Percentiles rank a stretch among this genome's conserved stretches.
These are phyloP conservation scores for Zootoca vivipara DNA, from an alignment of 2,113 vertebrate genomes.

Conservation along the genomic window DNA sequence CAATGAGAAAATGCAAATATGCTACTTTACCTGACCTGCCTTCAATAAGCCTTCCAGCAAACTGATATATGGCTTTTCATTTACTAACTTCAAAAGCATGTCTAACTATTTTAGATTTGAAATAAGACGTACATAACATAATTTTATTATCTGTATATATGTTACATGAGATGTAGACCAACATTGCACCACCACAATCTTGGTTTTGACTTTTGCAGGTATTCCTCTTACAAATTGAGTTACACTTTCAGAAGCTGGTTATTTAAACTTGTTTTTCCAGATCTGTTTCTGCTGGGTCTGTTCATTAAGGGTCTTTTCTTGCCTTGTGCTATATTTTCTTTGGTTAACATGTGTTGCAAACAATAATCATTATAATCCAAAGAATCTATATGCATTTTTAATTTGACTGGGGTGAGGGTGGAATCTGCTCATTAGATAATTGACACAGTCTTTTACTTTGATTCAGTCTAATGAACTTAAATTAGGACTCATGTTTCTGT, in stretches of 20 bases:
- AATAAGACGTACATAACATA: not conserved
- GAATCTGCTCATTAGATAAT: not conserved
- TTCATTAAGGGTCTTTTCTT: not conserved
- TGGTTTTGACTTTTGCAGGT: not conserved
- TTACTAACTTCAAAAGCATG: not conserved
- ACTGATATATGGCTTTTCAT: not conserved
- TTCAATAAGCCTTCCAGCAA: not conserved
- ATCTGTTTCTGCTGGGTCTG: not conserved
- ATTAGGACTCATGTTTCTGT: slow-evolving; percentile 14
- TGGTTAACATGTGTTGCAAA: not conserved
- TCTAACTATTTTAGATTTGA: not conserved
- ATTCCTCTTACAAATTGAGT: not conserved
- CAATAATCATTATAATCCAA: not conserved
- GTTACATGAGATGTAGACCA: not conserved
- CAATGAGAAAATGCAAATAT: not conserved
- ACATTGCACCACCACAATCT: not conserved
- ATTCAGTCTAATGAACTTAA: slow-evolving; percentile 2
- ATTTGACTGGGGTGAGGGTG: not conserved
- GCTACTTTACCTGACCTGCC: not conserved
- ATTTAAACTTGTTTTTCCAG: not conserved
- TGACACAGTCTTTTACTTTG: not conserved
- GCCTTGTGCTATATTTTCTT: not conserved
- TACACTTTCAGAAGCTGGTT: not conserved
- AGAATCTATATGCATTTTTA: slow-evolving; percentile 25
- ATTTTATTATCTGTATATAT: not conserved